Evolutionary conservation across 2,113 vertebrate genomes (phyloP).

Genomic region (Eclectus roratus): DNA sequence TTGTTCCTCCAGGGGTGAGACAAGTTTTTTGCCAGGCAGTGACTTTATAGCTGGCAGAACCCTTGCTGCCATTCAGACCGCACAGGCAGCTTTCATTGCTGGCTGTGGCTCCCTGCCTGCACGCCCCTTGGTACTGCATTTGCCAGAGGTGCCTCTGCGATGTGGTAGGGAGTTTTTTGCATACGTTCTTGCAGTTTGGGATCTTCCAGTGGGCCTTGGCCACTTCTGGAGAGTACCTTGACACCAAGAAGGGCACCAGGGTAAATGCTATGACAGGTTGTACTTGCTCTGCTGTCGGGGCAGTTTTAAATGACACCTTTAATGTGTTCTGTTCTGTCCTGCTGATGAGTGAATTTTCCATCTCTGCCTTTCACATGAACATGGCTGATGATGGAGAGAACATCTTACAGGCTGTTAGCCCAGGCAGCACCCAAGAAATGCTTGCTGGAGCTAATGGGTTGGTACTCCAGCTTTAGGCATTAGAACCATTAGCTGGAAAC

Average conservation of each 20-base stretch:
- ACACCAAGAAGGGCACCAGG: neutral
- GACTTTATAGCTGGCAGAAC: neutral
- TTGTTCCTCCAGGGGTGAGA: neutral
- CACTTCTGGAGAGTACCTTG: neutral
- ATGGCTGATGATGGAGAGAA: neutral
- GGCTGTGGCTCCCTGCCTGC: neutral
- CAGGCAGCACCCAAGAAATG: neutral
- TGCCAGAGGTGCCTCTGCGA: neutral
- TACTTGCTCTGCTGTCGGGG: neutral
- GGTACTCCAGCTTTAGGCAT: neutral
- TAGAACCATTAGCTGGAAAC: neutral
- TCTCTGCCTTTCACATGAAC: neutral
- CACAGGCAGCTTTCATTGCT: neutral
- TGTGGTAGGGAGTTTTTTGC: neutral
- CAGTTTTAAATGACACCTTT: neutral
- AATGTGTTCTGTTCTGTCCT: neutral
- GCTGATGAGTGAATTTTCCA: neutral
- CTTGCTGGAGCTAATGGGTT: neutral
- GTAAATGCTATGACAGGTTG: neutral
- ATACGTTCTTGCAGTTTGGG: rapidly evolving
- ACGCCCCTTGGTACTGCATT: rapidly evolving
- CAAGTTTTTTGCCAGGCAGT: neutral
- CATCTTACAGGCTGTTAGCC: neutral
- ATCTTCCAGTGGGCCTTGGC: neutral
- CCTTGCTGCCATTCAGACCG: neutral